Evolutionary conservation across 2,113 vertebrate species (phyloP), one percentile per base, ranked within the genome.

Genomic region (Barbus barbus): DNA sequence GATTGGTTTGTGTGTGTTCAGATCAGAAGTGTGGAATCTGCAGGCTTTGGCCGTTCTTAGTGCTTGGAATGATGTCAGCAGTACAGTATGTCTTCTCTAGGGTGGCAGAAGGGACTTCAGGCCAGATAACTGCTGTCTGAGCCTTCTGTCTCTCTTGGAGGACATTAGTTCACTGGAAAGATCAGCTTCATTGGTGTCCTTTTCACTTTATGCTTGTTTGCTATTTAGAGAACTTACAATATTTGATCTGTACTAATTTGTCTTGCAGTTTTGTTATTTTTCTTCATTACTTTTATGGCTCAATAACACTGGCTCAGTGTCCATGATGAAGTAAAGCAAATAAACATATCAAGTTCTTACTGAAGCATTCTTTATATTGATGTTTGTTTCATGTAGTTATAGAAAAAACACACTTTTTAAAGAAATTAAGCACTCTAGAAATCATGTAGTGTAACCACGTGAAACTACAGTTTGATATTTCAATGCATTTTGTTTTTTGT

Each of bases 1-100:
- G 56, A 44, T 12, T 2, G 33, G 56, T 14, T 60, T 41, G 53
- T 41, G 53, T 60, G 28, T 38, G 51, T 58, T 61, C n/a, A 7
- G 75, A 78, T 60, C 75, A 78, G 31, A 60, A 60, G 31, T n/a
- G 31, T 58, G 31, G n/a, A 81, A 44, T 38, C 65, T 31, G 36
- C 28, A 60, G 24, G 24, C 38, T 61, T 81, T 85, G 84, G 84
- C 84, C 16, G 41, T 26, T 58, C 33, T 81, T 51, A 5, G 14
- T 44, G 26, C 72, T 81, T 85, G 84, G 77, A 75, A 74, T 36
- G 20, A 41, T 79, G 71, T 81, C 84, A 85, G 78, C 53, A 56
- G 38, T 18, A 18, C 44, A 16, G 46, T 80, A 61, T 44, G 51
- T 48, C 77, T 74, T 73, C 71, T 44, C 28, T 5, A n/a, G 38